Evolutionary conservation across 2,888 invertebrate genomes (phyloP).

Genomic region (Hyposoter didymator): DNA sequence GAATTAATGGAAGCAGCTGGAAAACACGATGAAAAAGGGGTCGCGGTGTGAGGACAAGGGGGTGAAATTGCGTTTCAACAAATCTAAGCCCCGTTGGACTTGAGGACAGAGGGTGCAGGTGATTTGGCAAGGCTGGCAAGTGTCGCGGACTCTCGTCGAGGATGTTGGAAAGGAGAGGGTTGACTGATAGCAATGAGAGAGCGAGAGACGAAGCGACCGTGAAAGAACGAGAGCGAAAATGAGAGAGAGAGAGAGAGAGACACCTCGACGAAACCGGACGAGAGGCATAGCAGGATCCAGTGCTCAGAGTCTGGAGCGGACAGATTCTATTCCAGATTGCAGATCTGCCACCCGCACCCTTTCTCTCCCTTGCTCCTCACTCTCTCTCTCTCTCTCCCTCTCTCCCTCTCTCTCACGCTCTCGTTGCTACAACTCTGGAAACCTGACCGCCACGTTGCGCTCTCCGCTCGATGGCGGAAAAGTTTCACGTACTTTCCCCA

Average conservation of each 20-base stretch:
- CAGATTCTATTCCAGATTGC: conserved; percentile 84
- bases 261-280: conserved; percentile 66
- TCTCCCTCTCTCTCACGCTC: conserved; percentile 1
- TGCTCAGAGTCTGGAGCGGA: conserved; percentile 83
- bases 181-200: conserved; percentile 36
- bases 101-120: conserved; percentile 59
- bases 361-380: conserved; percentile 40
- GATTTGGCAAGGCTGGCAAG: conserved; percentile 67
- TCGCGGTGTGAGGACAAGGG: conserved; percentile 5
- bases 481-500: conserved; percentile 71
- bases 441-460: conserved; percentile 55
- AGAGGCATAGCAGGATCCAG: conserved; percentile 71
- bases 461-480: conserved; percentile 73
- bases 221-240: conserved; percentile 10
- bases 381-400: neutral
- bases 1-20: conserved; percentile 38
- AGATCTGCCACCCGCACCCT: conserved; percentile 82
- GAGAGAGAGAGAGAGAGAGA: conserved; percentile 14
- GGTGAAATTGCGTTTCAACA: conserved; percentile 67
- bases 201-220: neutral
- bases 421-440: conserved; percentile 54
- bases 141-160: conserved; percentile 70
- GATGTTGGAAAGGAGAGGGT: conserved; percentile 47
- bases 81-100: conserved; percentile 64
- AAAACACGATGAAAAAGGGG: conserved; percentile 9